Evolutionary conservation across 2,888 invertebrate genomes (phyloP).

Genomic region (Pheosia gnoma): DNA sequence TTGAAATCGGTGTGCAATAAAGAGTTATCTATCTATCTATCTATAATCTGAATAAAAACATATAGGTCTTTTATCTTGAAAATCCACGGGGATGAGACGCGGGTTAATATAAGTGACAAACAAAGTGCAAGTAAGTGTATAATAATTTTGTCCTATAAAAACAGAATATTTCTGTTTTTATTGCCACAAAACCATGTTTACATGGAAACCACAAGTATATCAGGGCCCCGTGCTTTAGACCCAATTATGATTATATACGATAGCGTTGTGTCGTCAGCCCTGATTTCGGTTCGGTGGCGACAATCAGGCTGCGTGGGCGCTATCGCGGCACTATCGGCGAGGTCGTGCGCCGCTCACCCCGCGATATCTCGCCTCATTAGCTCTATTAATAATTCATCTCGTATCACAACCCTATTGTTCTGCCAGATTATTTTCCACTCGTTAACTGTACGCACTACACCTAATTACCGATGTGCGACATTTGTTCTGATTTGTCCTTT

Average conservation of each 20-base stretch:
- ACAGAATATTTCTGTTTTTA: background rate
- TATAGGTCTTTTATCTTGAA: too few species aligned
- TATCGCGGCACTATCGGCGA: slow-evolving; percentile 60
- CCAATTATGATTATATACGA: slow-evolving; percentile 2
- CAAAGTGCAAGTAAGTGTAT: too few species aligned
- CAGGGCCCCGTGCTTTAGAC: background rate
- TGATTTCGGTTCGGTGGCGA: slow-evolving; percentile 71
- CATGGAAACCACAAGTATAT: background rate
- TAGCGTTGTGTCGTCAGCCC: slow-evolving; percentile 27
- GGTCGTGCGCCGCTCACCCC: slow-evolving; percentile 80
- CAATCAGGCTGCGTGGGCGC: slow-evolving; percentile 83
- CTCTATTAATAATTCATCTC: slow-evolving; percentile 80
- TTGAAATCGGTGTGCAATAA: too few species aligned
- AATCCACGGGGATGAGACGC: too few species aligned
- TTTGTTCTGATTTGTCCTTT: slow-evolving; percentile 10
- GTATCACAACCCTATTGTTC: slow-evolving; percentile 75
- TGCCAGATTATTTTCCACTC: slow-evolving; percentile 70
- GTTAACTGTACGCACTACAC: slow-evolving; percentile 43
- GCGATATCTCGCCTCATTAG: slow-evolving; percentile 74
- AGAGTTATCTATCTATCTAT: too few species aligned
- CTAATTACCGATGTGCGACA: slow-evolving; percentile 36
- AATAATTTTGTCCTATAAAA: too few species aligned
- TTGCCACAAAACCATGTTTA: background rate
- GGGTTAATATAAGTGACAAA: too few species aligned
- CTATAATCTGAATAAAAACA: too few species aligned